Evolutionary conservation across 1,140 invertebrate species (phyloP).

Genomic region (Drosophila novamexicana): DNA sequence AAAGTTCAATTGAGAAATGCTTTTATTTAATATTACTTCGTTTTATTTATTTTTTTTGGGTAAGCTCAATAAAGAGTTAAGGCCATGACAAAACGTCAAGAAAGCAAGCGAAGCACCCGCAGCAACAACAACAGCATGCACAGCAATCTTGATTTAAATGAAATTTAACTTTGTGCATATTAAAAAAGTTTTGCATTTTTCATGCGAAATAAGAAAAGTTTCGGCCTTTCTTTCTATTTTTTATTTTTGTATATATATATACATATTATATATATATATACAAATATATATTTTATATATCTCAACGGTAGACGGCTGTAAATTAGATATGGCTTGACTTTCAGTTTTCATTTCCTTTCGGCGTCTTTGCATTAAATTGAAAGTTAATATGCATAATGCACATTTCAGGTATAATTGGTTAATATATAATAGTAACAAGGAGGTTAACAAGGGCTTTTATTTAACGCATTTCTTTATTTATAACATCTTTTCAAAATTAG

Average conservation of each 20-base stretch:
- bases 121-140: constrained; percentile 26
- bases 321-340: constrained; percentile 18
- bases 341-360: background rate
- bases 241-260: constrained; percentile 13
- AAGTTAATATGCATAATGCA: no score
- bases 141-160: constrained; percentile 76
- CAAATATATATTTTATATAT: constrained; percentile 1
- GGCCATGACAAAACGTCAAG: constrained; percentile 14
- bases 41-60: background rate
- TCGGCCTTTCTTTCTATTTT: constrained; percentile 33
- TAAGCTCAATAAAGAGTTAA: constrained; percentile 39
- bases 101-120: constrained; percentile 1
- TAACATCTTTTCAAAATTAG: no score
- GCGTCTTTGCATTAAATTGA: background rate
- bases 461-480: no score
- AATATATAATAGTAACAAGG: no score
- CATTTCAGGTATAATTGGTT: background rate
- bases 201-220: constrained; percentile 79
- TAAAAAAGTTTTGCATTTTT: constrained; percentile 81
- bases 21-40: background rate
- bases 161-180: constrained; percentile 79
- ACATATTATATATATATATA: constrained; percentile 10
- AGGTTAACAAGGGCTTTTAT: no score
- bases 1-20: constrained; percentile 31
- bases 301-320: constrained; percentile 2